Percentiles rank a stretch among this genome's conserved stretches.
Conservation (phyloP, 2,888 invertebrate genomes). For the Leptothorax acervorum region DNA sequence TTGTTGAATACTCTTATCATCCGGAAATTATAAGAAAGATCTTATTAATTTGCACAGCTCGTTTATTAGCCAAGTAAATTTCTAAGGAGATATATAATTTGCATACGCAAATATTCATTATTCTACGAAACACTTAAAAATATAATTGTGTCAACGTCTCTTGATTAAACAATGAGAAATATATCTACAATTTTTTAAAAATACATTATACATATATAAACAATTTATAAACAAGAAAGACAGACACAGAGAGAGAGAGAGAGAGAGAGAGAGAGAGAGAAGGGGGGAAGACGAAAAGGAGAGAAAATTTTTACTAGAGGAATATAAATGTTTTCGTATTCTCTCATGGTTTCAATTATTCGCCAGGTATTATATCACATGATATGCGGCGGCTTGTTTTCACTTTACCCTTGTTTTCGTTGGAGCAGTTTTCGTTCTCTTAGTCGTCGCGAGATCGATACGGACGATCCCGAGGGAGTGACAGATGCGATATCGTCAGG, state of each 20-base stretch:
- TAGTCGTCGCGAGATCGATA: constrained; percentile 32
- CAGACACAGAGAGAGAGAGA: too few relatives aligned
- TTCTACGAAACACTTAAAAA: neutral
- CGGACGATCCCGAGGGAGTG: neutral
- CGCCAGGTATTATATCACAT: neutral
- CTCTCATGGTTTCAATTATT: neutral
- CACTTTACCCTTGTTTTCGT: constrained; percentile 17
- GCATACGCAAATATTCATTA: neutral
- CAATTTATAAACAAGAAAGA: neutral
- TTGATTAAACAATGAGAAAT: neutral
- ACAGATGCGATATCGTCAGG: constrained; percentile 21
- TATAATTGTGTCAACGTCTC: neutral
- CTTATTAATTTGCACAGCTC: neutral
- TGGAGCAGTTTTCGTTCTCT: neutral
- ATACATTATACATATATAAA: neutral
- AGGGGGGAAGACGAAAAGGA: neutral
- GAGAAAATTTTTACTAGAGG: neutral
- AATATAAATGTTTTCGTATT: neutral
- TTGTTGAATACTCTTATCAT: neutral
- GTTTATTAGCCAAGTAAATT: neutral
- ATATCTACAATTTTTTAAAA: neutral
- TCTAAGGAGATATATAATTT: neutral
- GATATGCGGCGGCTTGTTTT: neutral
- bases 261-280: too few relatives aligned
- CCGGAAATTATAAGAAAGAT: neutral